Percentiles rank a stretch among this genome's conserved stretches.
These are phyloP conservation scores for Notodonta dromedarius DNA, from an alignment of 2,888 invertebrate species.

Conservation along the genomic window DNA sequence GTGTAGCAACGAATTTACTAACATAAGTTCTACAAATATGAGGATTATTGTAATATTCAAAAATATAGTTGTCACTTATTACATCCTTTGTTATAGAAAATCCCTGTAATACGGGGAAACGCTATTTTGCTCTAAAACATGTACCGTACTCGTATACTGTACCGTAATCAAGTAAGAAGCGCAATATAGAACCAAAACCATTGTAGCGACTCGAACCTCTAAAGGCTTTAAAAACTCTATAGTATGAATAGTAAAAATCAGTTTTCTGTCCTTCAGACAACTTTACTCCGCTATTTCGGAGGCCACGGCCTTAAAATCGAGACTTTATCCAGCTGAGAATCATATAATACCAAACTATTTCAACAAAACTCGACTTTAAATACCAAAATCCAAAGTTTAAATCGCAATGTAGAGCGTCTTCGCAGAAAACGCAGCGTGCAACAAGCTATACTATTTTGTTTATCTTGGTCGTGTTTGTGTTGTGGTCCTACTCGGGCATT, in stretches of 20 bases:
- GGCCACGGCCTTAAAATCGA: conserved; percentile 47
- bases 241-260: conserved; percentile 1
- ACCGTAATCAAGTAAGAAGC: not conserved
- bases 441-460: conserved; percentile 48
- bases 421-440: conserved; percentile 54
- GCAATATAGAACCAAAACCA: not conserved
- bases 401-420: conserved; percentile 25
- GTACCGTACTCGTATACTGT: not conserved
- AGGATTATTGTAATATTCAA: not conserved
- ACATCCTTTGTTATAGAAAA: not conserved
- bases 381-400: conserved; percentile 11
- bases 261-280: conserved; percentile 27
- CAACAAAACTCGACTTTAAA: conserved; percentile 26
- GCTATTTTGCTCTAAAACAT: not conserved
- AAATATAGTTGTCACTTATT: not conserved
- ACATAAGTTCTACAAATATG: not conserved
- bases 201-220: not conserved
- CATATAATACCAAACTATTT: conserved; percentile 19
- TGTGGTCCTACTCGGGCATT: conserved; percentile 58
- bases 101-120: not conserved
- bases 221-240: not conserved
- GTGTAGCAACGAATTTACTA: not conserved
- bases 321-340: conserved; percentile 44
- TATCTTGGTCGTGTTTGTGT: conserved; percentile 60
- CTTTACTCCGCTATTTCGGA: conserved; percentile 42